These are phyloP conservation scores for Hirtodrosophila histrioides DNA, from an alignment of 2,888 invertebrate genomes.

Conservation along the genomic window DNA sequence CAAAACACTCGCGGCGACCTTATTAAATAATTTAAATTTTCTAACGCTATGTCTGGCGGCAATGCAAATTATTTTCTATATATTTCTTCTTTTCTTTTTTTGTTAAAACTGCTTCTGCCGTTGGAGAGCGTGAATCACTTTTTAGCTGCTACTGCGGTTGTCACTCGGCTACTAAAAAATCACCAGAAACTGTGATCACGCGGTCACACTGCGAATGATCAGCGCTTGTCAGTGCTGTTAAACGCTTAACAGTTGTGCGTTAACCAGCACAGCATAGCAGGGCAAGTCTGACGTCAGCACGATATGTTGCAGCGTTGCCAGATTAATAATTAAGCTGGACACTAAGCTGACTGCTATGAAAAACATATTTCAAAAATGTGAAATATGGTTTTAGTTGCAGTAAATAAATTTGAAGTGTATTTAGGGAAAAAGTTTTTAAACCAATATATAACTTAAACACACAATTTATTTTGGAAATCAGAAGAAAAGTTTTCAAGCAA, in stretches of 20 bases:
- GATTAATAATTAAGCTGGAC: neutral
- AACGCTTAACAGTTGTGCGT: neutral
- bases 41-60: constrained; percentile 41
- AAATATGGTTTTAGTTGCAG: neutral
- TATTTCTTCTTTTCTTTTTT: constrained; percentile 12
- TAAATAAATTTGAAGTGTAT: no score
- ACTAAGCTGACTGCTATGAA: constrained; percentile 18
- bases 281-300: constrained; percentile 33
- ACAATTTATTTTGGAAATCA: no score
- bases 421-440: no score
- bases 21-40: constrained; percentile 31
- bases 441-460: no score
- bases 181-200: neutral
- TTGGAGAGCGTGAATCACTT: constrained; percentile 59
- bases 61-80: constrained; percentile 33
- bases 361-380: neutral
- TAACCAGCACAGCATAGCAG: constrained; percentile 6
- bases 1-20: constrained; percentile 34
- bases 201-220: constrained; percentile 44
- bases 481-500: no score
- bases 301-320: constrained; percentile 7
- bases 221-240: constrained; percentile 24
- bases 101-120: constrained; percentile 28
- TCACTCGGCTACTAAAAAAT: constrained; percentile 35
- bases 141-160: constrained; percentile 45